A percentile compares a stretch with the other conserved stretches of the same genome.
Conservation (phyloP, 2,797 vertebrate genomes). For the Scolopax rusticola region DNA sequence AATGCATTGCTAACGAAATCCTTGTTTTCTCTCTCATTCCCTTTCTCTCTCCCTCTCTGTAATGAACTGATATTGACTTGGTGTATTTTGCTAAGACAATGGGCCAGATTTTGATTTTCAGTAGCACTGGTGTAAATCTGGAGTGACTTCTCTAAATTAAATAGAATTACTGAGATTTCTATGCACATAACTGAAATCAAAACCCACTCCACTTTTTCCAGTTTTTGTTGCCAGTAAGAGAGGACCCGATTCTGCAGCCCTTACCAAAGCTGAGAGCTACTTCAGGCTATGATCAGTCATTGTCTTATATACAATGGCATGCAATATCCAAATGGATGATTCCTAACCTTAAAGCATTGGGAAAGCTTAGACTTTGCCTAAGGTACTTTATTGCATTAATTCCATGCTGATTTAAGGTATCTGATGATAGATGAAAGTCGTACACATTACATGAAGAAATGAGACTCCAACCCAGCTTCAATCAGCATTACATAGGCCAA, state of each 20-base stretch:
- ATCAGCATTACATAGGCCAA: not conserved
- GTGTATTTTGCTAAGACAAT: constrained; percentile 68
- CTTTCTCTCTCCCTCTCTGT: constrained; percentile 69
- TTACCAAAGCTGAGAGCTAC: not conserved
- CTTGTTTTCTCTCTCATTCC: constrained; percentile 82
- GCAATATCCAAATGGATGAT: not conserved
- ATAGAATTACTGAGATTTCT: constrained; percentile 47
- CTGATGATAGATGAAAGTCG: not conserved
- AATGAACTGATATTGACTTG: constrained; percentile 71
- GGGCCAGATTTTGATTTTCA: constrained; percentile 76
- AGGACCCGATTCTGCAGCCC: not conserved
- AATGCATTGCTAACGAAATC: constrained; percentile 85
- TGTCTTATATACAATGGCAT: not conserved
- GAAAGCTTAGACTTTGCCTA: constrained; percentile 5
- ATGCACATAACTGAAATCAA: not conserved
- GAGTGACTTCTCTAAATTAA: constrained; percentile 66
- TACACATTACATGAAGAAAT: not conserved
- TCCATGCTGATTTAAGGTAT: not conserved
- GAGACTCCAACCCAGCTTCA: not conserved
- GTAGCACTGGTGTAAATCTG: constrained; percentile 70
- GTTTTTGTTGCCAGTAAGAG: not conserved
- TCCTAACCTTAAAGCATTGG: not conserved
- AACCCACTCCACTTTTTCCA: not conserved
- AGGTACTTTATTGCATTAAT: not conserved
- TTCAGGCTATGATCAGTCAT: not conserved